These are phyloP conservation scores for Heterochromis multidens DNA, from an alignment of 2,113 vertebrate genomes.

Conservation along the genomic window DNA sequence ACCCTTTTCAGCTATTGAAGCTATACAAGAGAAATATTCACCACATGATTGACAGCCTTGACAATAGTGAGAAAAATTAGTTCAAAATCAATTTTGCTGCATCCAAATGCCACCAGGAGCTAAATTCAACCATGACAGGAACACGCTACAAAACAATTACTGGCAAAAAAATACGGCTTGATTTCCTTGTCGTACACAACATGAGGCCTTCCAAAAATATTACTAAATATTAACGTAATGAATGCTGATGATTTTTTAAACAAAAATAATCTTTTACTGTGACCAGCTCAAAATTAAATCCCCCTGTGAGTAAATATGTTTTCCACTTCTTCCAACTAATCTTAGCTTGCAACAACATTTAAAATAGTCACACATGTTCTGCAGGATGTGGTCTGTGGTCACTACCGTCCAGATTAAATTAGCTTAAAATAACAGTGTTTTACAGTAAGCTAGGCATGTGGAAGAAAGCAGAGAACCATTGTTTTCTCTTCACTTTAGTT, in stretches of 20 bases:
- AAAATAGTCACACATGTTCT: constrained; percentile 33
- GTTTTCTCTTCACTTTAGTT: neutral
- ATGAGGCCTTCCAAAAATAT: neutral
- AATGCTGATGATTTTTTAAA: neutral
- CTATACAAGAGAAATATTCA: neutral
- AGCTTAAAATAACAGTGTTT: constrained; percentile 45
- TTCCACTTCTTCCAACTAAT: constrained; percentile 17
- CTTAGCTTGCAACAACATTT: constrained; percentile 12
- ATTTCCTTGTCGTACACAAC: neutral
- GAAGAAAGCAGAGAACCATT: constrained; percentile 23
- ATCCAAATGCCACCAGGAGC: neutral
- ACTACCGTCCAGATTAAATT: constrained; percentile 17
- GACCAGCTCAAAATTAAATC: neutral
- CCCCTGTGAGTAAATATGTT: neutral
- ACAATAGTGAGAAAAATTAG: neutral
- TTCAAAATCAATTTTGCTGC: neutral
- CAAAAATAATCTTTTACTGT: neutral
- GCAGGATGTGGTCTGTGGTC: constrained; percentile 76
- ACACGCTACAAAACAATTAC: neutral
- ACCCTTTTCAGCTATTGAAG: neutral
- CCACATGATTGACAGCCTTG: neutral
- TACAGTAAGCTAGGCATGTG: constrained; percentile 44
- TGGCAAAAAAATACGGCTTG: neutral
- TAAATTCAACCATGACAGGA: constrained; percentile 12
- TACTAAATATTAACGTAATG: neutral